Evolutionary conservation across 2,797 vertebrate species (phyloP).

Genomic region (Premnoplex brunnescens): DNA sequence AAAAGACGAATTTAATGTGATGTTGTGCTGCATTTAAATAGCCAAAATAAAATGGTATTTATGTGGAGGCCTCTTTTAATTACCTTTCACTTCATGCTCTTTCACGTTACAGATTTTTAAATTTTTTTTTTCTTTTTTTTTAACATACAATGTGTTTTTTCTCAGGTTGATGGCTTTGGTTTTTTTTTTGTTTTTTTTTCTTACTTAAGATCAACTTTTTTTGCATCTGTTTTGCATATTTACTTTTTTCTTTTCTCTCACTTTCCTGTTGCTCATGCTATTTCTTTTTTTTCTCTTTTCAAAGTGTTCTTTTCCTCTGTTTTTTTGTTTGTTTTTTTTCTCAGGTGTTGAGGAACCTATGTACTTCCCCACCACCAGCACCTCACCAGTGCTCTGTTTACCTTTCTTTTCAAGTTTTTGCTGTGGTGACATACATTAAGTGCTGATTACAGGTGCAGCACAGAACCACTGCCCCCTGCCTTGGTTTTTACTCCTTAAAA

Average conservation of each 20-base stretch:
- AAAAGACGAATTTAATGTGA: background rate
- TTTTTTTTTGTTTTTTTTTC: background rate
- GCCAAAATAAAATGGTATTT: background rate
- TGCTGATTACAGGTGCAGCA: background rate
- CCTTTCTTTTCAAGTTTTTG: background rate
- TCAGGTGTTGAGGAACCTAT: background rate
- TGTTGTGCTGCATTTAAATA: accelerated
- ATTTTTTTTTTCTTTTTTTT: background rate
- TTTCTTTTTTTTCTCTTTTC: background rate
- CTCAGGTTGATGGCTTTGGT: background rate
- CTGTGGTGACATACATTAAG: background rate
- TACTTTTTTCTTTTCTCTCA: background rate
- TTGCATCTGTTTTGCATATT: background rate
- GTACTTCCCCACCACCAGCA: background rate
- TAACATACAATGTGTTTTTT: background rate
- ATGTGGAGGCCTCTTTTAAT: background rate
- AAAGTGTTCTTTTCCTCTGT: background rate
- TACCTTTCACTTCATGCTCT: background rate
- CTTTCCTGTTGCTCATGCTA: background rate
- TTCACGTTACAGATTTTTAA: background rate
- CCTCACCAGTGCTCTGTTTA: background rate
- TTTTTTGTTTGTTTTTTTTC: background rate
- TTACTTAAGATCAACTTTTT: background rate
- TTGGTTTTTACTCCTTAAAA: background rate
- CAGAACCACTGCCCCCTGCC: background rate